Evolutionary conservation across 2,113 vertebrate genomes (phyloP), one percentile per base, ranked within the genome.

Genomic region (Limnothrissa miodon): DNA sequence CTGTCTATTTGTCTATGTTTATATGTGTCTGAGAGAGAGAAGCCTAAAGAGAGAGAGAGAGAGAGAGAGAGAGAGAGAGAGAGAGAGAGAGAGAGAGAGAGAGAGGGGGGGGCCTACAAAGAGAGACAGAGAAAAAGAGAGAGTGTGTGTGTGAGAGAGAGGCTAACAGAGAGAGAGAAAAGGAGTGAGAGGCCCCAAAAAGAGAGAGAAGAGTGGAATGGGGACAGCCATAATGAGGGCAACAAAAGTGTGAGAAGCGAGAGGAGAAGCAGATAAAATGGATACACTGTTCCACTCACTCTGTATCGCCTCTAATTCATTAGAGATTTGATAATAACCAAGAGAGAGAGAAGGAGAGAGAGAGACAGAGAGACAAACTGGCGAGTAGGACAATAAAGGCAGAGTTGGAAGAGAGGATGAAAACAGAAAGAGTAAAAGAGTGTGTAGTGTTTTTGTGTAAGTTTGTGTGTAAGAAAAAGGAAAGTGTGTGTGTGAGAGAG

Each of bases 1-100:
- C 15, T 83, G 45, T 83, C 78, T 80, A 78, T 80, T 17, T 66
- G 62, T 83, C 48, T 83, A 53, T 79, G 45, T 29, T 62, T 66
- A 70, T 29, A 21, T 45, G 45, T 45, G n/a, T 45, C 15, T 84
- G 29, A 10, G 25, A 10, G 25, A 66, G n/a, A 25, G n/a, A 10
- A 15, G 46, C 9, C 4, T 1, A 5, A 29, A n/a, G 10, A 9
- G 25, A 62, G 25, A 29, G 25, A 33, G 25, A 11, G 25, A 66
- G 21, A n/a, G 56, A 10, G n/a, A 29, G 25, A 66, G 7, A 66
- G 59, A 29, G 25, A 33, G 5, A 25, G 0, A 1, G 59, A 66
- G 7, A 11, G n/a, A 25, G n/a, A n/a, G n/a, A n/a, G n/a, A n/a
- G n/a, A n/a, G n/a, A n/a, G n/a, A n/a, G n/a, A n/a, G n/a, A n/a